phyloP scores from a whole-genome alignment of 2,113 vertebrate species.

The Pionites leucogaster region DNA sequence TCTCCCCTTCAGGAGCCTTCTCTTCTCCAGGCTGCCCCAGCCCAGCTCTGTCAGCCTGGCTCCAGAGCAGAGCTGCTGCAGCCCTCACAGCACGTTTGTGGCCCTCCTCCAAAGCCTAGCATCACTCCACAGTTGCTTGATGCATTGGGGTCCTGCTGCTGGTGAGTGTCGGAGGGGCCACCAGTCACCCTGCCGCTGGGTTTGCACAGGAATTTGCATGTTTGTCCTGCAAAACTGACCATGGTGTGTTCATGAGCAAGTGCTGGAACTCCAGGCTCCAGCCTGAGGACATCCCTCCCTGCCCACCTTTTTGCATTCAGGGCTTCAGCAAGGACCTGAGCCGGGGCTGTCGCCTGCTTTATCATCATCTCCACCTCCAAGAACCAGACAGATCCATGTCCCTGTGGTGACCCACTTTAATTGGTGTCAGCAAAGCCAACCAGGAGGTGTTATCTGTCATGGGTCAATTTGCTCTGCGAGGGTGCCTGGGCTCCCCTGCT shows the following conservation, averaged over 20 bases:
- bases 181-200: neutral
- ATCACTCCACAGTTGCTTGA: accelerated
- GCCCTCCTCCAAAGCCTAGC: neutral
- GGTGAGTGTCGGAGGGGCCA: neutral
- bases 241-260: too few species aligned
- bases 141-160: neutral
- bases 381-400: accelerated
- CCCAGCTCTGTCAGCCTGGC: neutral
- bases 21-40: neutral
- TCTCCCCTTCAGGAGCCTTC: neutral
- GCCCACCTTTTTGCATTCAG: too few species aligned
- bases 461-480: neutral
- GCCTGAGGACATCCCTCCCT: neutral
- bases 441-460: neutral
- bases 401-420: accelerated
- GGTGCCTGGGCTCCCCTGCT: neutral
- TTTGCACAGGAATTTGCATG: neutral
- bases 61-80: neutral
- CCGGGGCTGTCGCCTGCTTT: neutral
- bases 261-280: neutral
- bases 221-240: neutral
- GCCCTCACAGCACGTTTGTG: neutral
- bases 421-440: neutral
- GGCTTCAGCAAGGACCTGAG: neutral
- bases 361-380: accelerated